These are phyloP conservation scores for Ceriagrion tenellum DNA, from an alignment of 2,888 invertebrate genomes.

Conservation along the genomic window DNA sequence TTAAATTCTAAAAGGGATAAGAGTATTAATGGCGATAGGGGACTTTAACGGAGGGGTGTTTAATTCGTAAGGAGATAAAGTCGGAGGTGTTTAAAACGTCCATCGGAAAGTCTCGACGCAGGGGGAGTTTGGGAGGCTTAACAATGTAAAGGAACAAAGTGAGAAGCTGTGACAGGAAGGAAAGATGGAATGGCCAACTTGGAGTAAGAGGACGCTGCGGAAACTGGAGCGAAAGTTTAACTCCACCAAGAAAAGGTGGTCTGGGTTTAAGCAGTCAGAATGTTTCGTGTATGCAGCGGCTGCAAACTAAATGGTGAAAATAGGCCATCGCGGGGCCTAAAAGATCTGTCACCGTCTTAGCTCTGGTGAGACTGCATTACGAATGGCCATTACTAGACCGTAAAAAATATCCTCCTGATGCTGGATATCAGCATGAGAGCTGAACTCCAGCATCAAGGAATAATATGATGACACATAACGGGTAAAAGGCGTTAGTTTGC, in stretches of 20 bases:
- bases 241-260: not conserved
- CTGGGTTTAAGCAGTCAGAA: not conserved
- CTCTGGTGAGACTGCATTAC: too few relatives aligned
- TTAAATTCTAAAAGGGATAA: too few relatives aligned
- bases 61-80: not conserved
- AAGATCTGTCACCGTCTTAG: too few relatives aligned
- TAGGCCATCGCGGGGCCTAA: too few relatives aligned
- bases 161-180: not conserved
- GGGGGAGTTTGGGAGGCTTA: not conserved
- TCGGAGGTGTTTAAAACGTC: not conserved
- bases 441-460: too few relatives aligned
- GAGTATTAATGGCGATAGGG: not conserved
- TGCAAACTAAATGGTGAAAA: not conserved
- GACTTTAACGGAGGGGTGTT: not conserved
- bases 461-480: too few relatives aligned
- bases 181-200: not conserved
- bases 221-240: constrained; percentile 10
- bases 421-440: too few relatives aligned
- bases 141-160: not conserved
- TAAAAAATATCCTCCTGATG: too few relatives aligned
- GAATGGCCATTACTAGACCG: too few relatives aligned
- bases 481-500: too few relatives aligned
- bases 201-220: not conserved
- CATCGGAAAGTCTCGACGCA: not conserved
- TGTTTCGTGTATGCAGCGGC: too few relatives aligned